Percentiles rank a stretch among this genome's conserved stretches.
These are phyloP conservation scores for Athalia rosae DNA, from an alignment of 2,888 invertebrate species.

Conservation along the genomic window DNA sequence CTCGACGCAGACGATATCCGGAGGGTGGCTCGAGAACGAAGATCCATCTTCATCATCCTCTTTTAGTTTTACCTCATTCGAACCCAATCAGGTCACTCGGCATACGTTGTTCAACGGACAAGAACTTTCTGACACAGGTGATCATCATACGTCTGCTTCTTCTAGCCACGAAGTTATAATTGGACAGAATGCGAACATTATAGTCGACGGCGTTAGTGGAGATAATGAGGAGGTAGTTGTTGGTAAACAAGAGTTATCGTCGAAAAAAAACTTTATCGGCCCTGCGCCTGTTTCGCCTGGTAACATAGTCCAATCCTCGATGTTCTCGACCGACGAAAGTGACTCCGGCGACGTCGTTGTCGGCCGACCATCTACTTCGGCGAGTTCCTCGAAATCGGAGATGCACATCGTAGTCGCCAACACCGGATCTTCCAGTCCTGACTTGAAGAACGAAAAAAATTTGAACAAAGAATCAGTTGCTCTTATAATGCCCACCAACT, in stretches of 20 bases:
- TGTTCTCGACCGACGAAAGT: slow-evolving; percentile 14
- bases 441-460: slow-evolving; percentile 36
- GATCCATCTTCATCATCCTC: slow-evolving; percentile 37
- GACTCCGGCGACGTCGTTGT: slow-evolving; percentile 35
- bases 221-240: slow-evolving; percentile 61
- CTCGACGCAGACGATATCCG: slow-evolving; percentile 71
- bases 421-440: slow-evolving; percentile 51
- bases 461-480: slow-evolving; percentile 56
- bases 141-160: slow-evolving; percentile 59
- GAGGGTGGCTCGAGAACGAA: slow-evolving; percentile 57
- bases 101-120: slow-evolving; percentile 57
- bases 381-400: slow-evolving; percentile 47
- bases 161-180: slow-evolving; percentile 62
- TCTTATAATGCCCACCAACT: slow-evolving; percentile 63
- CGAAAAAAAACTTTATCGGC: slow-evolving; percentile 44
- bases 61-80: slow-evolving; percentile 18
- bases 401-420: slow-evolving; percentile 65
- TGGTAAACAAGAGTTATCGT: slow-evolving; percentile 58
- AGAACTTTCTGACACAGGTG: slow-evolving; percentile 46
- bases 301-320: slow-evolving; percentile 17
- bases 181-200: slow-evolving; percentile 63
- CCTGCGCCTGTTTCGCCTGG: slow-evolving; percentile 44
- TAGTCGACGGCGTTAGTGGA: slow-evolving; percentile 62
- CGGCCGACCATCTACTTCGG: slow-evolving; percentile 34
- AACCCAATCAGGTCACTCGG: slow-evolving; percentile 64